A percentile compares a stretch with the other conserved stretches of the same genome.
Conservation (phyloP, 2,888 invertebrate genomes). For the Melinaea marsaeus region DNA sequence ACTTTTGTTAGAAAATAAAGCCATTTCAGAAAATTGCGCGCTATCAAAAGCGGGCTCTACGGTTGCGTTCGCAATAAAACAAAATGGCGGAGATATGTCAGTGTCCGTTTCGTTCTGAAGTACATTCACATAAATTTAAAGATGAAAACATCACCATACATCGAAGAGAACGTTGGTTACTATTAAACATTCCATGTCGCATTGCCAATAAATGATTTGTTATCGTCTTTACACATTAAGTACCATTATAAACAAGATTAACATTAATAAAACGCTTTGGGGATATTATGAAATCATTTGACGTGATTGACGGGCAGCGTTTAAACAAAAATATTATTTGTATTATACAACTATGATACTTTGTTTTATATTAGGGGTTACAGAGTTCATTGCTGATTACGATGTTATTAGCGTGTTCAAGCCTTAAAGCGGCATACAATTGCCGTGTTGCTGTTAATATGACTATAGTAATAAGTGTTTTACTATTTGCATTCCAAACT, state of each 20-base stretch:
- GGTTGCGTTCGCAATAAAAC: conserved; percentile 61
- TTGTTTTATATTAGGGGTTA: no score
- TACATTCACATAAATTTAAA: conserved; percentile 55
- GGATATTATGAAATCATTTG: conserved; percentile 2
- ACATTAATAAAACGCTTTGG: conserved; percentile 8
- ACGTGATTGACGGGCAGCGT: background rate
- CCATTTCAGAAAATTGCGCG: conserved; percentile 63
- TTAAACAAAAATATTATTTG: no score
- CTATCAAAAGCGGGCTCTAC: conserved; percentile 48
- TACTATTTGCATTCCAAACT: no score
- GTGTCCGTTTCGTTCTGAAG: conserved; percentile 44
- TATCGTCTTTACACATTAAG: conserved; percentile 29
- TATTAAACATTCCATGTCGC: conserved; percentile 33
- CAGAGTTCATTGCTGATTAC: no score
- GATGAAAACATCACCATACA: conserved; percentile 57
- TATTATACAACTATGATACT: no score
- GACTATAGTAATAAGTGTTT: no score
- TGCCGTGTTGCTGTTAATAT: no score
- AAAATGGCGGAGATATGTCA: conserved; percentile 55
- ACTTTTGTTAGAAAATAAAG: conserved; percentile 61
- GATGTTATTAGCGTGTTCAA: no score
- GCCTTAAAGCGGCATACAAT: no score
- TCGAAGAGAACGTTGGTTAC: conserved; percentile 41
- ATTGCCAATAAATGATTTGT: conserved; percentile 33
- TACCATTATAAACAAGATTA: conserved; percentile 22